Evolutionary conservation across 2,113 vertebrate species (phyloP).

Genomic region (Lathamus discolor): DNA sequence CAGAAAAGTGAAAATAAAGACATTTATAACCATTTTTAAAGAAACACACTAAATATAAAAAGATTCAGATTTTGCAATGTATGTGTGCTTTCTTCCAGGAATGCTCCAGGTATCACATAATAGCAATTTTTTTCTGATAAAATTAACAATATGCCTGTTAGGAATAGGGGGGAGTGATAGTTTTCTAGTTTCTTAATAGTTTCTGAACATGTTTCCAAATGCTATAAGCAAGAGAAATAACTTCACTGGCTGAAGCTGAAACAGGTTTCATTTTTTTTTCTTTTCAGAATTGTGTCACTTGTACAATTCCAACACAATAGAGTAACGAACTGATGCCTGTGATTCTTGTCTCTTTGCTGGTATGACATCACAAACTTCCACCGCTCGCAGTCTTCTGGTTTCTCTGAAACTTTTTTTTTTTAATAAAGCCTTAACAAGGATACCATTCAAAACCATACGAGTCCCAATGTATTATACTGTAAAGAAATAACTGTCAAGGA

Average conservation of each 20-base stretch:
- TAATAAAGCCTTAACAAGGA: neutral
- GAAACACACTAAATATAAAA: neutral
- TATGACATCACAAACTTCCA: neutral
- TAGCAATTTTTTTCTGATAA: neutral
- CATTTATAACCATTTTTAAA: neutral
- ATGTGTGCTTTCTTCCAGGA: neutral
- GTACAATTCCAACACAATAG: neutral
- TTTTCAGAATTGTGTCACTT: neutral
- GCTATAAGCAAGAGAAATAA: neutral
- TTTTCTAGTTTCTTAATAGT: neutral
- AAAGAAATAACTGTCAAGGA: neutral
- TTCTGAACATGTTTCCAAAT: neutral
- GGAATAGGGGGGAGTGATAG: neutral
- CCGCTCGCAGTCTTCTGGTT: neutral
- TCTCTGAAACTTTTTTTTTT: neutral
- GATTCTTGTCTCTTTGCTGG: neutral
- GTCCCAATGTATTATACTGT: neutral
- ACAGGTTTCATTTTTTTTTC: neutral
- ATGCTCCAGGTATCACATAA: neutral
- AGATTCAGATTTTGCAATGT: neutral
- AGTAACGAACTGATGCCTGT: neutral
- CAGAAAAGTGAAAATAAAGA: neutral
- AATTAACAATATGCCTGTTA: neutral
- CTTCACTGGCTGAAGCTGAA: neutral
- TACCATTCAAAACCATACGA: neutral